phyloP scores from a whole-genome alignment of 2,113 vertebrate species.

The Dasypus novemcinctus region DNA sequence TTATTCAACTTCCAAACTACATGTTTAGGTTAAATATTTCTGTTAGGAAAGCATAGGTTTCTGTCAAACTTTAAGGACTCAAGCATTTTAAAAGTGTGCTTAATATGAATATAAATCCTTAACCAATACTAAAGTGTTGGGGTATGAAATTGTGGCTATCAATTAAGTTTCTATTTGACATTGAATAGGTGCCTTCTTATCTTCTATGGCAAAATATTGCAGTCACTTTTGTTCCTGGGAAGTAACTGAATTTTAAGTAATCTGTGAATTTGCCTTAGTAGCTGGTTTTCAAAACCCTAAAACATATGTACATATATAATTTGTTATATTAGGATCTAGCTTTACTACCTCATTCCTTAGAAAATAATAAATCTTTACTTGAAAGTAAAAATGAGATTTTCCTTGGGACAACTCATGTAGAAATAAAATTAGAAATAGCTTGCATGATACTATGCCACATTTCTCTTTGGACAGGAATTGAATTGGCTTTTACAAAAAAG shows the following conservation, averaged over 20 bases:
- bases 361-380: conserved; percentile 6
- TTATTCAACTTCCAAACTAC: conserved; percentile 1
- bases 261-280: background rate
- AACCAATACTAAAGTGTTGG: background rate
- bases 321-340: background rate
- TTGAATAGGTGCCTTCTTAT: conserved; percentile 28
- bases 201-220: background rate
- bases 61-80: background rate
- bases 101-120: background rate
- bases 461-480: background rate
- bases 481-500: conserved; percentile 21
- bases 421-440: conserved; percentile 37
- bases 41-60: background rate
- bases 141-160: background rate
- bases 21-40: conserved; percentile 55
- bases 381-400: conserved; percentile 32
- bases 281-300: background rate
- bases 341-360: background rate
- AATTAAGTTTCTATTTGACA: conserved; percentile 36
- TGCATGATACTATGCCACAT: background rate
- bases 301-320: background rate
- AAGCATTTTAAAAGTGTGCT: background rate
- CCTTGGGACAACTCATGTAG: background rate
- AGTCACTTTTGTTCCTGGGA: conserved; percentile 1
- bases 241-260: conserved; percentile 48